Evolutionary conservation across 2,888 invertebrate species (phyloP), one percentile per base, ranked within the genome.

Genomic region (Drosophila maculinotata): DNA sequence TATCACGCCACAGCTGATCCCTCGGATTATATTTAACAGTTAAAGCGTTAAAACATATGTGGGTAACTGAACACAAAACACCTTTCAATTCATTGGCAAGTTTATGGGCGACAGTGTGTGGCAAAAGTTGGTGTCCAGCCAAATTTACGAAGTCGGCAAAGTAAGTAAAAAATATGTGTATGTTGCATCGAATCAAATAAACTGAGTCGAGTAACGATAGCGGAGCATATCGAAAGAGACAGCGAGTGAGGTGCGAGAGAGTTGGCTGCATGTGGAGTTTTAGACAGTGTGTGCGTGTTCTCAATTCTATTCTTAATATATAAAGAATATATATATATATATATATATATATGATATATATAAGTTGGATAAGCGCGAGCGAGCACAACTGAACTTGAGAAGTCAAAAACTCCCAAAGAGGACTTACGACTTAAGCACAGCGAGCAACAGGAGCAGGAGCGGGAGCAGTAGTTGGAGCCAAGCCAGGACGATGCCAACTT

Each of bases 371-470:
- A 87, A 79, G 79, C n/a, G 62, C 62, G 35, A 45, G 48, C 59
- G 62, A 52, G 68, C 60, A 62, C 58, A 59, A 62, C 83, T 87
- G 83, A 87, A 81, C 81, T 81, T 87, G 83, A 86, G 88, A 87
- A 81, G 81, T 81, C 88, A 87, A 82, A 87, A 81, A 81, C 88
- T 81, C 86, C 69, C 53, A 76, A 81, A 85, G 83, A 85, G 88
- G 88, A 79, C 83, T 81, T 81, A 85, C 76, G 79, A 81, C 64
- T 77, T 78, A 54, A 62, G 69, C 59, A 59, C 39, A 53, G 59
- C 31, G 42, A 73, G 56, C 42, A 58, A 41, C 36, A 42, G n/a
- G n/a, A 30, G 20, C 15, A n/a, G 33, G 7, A 15, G 23, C 10
- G 3, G 31, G 0, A 28, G 15, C n/a, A 12, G 38, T n/a, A 28